Conservation (phyloP, 2,888 invertebrate genomes). For the Erebia palarica region DNA sequence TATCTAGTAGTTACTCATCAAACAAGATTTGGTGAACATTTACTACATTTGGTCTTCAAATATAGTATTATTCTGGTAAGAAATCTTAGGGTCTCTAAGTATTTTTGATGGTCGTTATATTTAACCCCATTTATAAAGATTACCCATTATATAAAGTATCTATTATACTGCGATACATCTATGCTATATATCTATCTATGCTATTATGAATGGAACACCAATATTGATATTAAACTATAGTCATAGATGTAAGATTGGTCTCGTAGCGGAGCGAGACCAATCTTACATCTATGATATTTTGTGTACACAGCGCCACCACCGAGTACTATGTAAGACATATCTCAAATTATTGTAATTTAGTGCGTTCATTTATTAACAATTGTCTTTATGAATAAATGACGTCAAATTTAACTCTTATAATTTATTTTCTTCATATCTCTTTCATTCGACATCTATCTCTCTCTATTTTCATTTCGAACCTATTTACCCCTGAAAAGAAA, state of each 20-base stretch:
- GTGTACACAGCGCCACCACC: slow-evolving; percentile 53
- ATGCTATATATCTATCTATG: no score
- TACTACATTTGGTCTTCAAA: no score
- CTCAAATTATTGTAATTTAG: slow-evolving; percentile 81
- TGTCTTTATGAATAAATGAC: slow-evolving; percentile 82
- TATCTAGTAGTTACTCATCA: no score
- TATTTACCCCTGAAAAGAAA: background rate
- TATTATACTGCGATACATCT: background rate
- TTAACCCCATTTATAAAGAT: background rate
- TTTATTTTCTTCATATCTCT: background rate
- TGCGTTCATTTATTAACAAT: slow-evolving; percentile 80
- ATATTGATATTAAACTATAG: slow-evolving; percentile 33
- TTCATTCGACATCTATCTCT: background rate
- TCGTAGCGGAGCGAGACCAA: no score
- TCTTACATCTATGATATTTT: no score
- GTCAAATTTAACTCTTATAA: slow-evolving; percentile 43
- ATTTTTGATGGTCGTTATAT: no score
- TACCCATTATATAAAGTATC: background rate
- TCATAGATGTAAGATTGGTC: no score
- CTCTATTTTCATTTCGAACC: background rate
- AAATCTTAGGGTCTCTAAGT: no score
- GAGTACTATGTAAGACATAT: slow-evolving; percentile 76
- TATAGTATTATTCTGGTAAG: no score
- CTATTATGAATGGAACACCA: slow-evolving; percentile 45
- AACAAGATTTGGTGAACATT: no score